Conservation (phyloP, 2,113 vertebrate species). For the Megalops atlanticus region DNA sequence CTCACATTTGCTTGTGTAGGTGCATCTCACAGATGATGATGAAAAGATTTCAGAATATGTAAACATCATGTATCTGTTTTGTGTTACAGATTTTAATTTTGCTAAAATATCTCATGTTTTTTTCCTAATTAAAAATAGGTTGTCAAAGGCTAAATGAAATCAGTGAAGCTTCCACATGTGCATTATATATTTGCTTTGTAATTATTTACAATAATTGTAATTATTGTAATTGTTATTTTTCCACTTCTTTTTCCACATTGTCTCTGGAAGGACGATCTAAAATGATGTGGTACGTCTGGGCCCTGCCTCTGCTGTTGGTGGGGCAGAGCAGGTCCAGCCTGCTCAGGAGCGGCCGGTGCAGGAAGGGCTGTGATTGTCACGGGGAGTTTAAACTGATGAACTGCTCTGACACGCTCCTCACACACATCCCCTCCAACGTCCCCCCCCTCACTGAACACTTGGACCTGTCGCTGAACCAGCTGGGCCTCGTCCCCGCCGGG, state of each 20-base stretch:
- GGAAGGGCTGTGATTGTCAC: conserved; percentile 53
- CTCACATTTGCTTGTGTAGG: no score
- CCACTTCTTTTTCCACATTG: background rate
- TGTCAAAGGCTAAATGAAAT: background rate
- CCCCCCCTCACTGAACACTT: conserved; percentile 49
- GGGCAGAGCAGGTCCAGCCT: background rate
- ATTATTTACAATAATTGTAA: background rate
- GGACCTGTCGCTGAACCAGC: conserved; percentile 53
- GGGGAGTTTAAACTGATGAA: conserved; percentile 49
- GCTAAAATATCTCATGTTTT: no score
- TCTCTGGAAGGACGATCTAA: background rate
- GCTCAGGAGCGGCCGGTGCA: conserved; percentile 39
- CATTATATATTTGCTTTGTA: background rate
- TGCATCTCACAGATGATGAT: no score
- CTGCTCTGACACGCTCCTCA: conserved; percentile 47
- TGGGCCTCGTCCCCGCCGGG: conserved; percentile 42
- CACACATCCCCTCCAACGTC: conserved; percentile 31
- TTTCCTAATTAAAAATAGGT: no score
- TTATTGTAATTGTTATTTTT: conserved; percentile 2
- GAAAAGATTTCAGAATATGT: no score
- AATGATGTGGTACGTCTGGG: conserved; percentile 29
- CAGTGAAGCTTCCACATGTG: background rate
- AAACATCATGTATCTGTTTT: no score
- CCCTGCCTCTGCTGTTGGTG: conserved; percentile 7
- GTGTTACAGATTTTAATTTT: no score